phyloP scores from a whole-genome alignment of 2,113 vertebrate species.

The Platichthys flesus region DNA sequence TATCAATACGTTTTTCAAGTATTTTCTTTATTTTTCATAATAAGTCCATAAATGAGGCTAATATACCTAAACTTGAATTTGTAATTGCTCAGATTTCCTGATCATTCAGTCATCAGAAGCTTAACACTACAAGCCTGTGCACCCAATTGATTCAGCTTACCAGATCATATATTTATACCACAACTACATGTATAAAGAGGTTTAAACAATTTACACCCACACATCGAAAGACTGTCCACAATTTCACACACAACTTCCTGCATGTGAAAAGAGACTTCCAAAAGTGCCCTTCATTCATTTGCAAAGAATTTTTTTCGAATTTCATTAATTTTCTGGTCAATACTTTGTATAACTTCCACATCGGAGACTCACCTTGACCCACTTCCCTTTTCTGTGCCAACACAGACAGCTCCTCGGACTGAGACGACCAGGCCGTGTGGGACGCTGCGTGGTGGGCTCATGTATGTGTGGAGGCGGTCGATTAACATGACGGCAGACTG shows the following conservation, averaged over 20 bases:
- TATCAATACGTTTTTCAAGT: no score
- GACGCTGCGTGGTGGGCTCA: slow-evolving; percentile 5
- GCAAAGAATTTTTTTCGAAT: neutral
- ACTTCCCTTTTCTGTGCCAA: slow-evolving; percentile 12
- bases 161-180: neutral
- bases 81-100: no score
- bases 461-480: slow-evolving; percentile 44
- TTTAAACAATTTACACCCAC: neutral
- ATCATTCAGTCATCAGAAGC: no score
- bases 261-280: no score
- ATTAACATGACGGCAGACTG: slow-evolving; percentile 62
- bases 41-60: no score
- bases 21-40: no score
- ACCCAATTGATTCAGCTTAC: neutral
- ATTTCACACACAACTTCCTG: neutral
- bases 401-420: slow-evolving; percentile 27
- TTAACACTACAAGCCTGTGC: no score
- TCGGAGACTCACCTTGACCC: slow-evolving; percentile 59
- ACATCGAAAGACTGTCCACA: neutral
- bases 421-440: slow-evolving; percentile 40
- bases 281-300: neutral
- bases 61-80: no score
- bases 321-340: neutral
- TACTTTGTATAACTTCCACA: slow-evolving; percentile 19
- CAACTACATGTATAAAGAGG: neutral